Evolutionary conservation across 2,888 invertebrate genomes (phyloP), one percentile per base, ranked within the genome.

Genomic region (Pollenia angustigena): DNA sequence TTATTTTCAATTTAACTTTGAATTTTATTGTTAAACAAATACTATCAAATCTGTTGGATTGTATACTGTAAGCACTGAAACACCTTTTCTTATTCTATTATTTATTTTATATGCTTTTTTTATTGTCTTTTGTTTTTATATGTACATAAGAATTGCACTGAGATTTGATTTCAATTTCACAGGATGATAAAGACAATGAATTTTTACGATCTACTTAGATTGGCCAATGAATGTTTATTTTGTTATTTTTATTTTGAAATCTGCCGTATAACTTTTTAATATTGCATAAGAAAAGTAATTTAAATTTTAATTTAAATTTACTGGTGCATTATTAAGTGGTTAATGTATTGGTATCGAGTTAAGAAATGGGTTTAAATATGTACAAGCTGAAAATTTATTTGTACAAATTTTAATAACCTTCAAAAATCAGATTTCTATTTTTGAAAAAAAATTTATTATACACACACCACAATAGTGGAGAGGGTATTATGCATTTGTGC

Each of bases 1-100:
- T 87, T 84, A 81, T 87, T 87, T 87, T 78, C 87, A 87, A 84
- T 87, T 87, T 87, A 87, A 87, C 87, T 87, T 87, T 87, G 84
- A 74, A 81, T 87, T 84, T 81, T 74, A 68, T 85, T 81, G 76
- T 23, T 58, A 85, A 85, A 68, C 79, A 80, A 85, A 74, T 46
- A 85, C 56, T 40, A 12, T 69, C 7, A 9, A 56, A 40, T 58
- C 12, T 4, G 14, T 72, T 69, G 52, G 71, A 16, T 62, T 69
- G 42, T 3, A n/a, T 80, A 66, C 64, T 79, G 75, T 83, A 64
- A 69, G 62, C 79, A 82, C 16, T 75, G 62, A 62, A 68, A 75
- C 80, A 85, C 83, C 79, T 86, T 83, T 83, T 86, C 69, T 69
- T 83, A 80, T 72, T 71, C 32, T 72, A 72, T 79, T 60, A 76